Percentiles rank a stretch among this genome's conserved stretches.
These are phyloP conservation scores for Dolichallabes microphthalmus DNA, from an alignment of 2,113 vertebrate species.

Conservation along the genomic window DNA sequence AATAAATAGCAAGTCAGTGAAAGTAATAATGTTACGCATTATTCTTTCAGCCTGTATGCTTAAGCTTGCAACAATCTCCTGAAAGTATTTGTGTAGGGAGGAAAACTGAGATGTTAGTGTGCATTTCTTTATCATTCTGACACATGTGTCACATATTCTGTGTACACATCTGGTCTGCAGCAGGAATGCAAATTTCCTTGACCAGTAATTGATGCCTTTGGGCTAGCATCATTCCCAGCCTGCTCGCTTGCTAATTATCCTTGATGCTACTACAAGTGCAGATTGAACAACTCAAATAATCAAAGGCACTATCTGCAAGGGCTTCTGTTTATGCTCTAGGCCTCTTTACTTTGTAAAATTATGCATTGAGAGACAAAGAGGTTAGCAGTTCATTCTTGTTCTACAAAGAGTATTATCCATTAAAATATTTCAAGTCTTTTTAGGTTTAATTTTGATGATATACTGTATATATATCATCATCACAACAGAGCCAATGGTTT, in stretches of 20 bases:
- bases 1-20: slow-evolving; percentile 4
- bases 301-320: slow-evolving; percentile 32
- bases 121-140: slow-evolving; percentile 23
- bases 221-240: slow-evolving; percentile 23
- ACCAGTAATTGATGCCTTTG: slow-evolving; percentile 33
- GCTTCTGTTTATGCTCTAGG: slow-evolving; percentile 34
- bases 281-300: slow-evolving; percentile 38
- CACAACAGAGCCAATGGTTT: too few relatives aligned
- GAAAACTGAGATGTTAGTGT: neutral
- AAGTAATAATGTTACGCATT: slow-evolving; percentile 25
- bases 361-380: slow-evolving; percentile 30
- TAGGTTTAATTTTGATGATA: too few relatives aligned
- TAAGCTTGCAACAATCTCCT: neutral
- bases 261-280: slow-evolving; percentile 33
- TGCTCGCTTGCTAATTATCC: slow-evolving; percentile 42
- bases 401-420: slow-evolving; percentile 30
- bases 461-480: too few relatives aligned
- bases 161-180: slow-evolving; percentile 30
- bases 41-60: slow-evolving; percentile 10
- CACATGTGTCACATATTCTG: neutral
- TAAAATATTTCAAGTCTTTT: too few relatives aligned
- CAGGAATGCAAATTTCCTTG: slow-evolving; percentile 34
- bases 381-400: slow-evolving; percentile 39
- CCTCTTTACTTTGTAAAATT: slow-evolving; percentile 31
- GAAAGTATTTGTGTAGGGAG: neutral